Evolutionary conservation across 2,797 vertebrate genomes (phyloP), one percentile per base, ranked within the genome.

Genomic region (Etheostoma nigrum): DNA sequence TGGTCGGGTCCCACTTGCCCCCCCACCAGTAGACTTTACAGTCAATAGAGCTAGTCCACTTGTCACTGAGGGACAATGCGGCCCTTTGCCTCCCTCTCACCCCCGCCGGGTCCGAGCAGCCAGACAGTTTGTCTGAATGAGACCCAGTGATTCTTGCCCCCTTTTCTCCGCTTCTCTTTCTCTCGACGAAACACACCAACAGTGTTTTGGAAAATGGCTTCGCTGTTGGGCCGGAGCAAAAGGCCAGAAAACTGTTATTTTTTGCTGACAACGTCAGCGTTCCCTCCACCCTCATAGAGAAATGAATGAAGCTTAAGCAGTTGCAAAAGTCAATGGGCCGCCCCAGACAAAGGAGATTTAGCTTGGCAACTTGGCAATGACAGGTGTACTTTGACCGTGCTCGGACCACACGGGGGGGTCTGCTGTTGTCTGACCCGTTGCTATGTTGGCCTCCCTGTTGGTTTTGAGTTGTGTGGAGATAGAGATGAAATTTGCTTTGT

Each of bases 11-110:
- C 81, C 84, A 63, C 80, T 83, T 65, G 64, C 86, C 91, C 89
- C 86, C 89, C 86, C 89, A 86, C 86, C 91, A 93, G 89, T 93
- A 92, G 94, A 94, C 94, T 95, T 95, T 94, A 95, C 94, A 94
- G 94, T 95, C 95, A 95, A 95, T 96, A 95, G 95, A 94, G 89
- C 93, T 91, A 93, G 94, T 94, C 91, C 94, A 95, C 95, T 95
- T 95, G 94, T 95, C 95, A 95, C 88, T 45, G 67, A 79, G 87
- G 91, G 87, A 95, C 95, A 95, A 95, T 93, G 93, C 84, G 25
- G 66, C 90, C 86, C 89, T 94, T 93, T 94, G 83, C 93, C 90
- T 92, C 81, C 86, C 86, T 94, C 95, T 94, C 92, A 95, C 89
- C 81, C 87, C 87, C 51, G 86, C 88, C 84, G 88, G 91, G 92